phyloP scores from a whole-genome alignment of 2,888 invertebrate species.

The Eilema depressum region DNA sequence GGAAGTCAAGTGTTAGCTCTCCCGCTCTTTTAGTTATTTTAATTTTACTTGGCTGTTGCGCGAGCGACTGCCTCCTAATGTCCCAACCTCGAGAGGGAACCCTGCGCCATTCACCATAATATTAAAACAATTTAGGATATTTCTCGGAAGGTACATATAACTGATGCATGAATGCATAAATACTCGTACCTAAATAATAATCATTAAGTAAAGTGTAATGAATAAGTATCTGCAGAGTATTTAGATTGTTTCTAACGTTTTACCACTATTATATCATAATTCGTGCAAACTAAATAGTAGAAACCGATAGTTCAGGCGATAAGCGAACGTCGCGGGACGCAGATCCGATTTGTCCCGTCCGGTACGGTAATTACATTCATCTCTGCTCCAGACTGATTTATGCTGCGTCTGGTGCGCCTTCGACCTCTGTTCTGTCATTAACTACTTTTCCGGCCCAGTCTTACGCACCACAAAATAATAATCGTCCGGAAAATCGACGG shows the following conservation, averaged over 20 bases:
- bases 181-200: too few relatives aligned
- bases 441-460: conserved; percentile 79
- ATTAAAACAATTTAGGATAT: too few relatives aligned
- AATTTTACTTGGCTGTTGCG: too few relatives aligned
- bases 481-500: conserved; percentile 86
- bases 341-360: conserved; percentile 71
- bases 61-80: too few relatives aligned
- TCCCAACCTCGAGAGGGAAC: too few relatives aligned
- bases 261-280: neutral
- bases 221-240: too few relatives aligned
- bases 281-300: neutral
- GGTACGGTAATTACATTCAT: conserved; percentile 75
- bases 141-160: too few relatives aligned
- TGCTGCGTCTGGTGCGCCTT: conserved; percentile 64
- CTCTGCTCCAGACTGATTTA: conserved; percentile 78
- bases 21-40: too few relatives aligned
- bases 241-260: neutral
- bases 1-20: too few relatives aligned
- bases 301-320: conserved; percentile 30
- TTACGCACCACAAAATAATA: conserved; percentile 87
- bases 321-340: conserved; percentile 53
- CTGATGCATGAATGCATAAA: too few relatives aligned
- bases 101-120: too few relatives aligned
- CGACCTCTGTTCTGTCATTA: conserved; percentile 72
- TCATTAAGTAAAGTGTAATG: too few relatives aligned